Base-by-base conservation (phyloP, 2,113 vertebrate species). In the Amia ocellicauda region DNA sequence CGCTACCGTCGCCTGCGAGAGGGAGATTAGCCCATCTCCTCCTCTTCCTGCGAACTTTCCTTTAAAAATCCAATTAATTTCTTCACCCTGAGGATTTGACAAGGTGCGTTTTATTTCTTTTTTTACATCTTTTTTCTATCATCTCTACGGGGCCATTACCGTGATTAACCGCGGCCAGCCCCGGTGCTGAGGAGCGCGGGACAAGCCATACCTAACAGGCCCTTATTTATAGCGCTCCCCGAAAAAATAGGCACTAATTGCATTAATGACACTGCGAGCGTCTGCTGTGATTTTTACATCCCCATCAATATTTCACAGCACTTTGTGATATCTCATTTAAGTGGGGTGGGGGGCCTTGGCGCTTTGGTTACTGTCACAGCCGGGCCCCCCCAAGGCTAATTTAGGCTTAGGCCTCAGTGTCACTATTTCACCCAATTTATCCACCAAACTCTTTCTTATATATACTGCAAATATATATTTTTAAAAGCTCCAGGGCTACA, bases 21-120 rank as follows among this genome's bases (percentile, higher is more conserved):
- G 60, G 59, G 17, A 71, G 68, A 55, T 71, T 55, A 23, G 70
- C 69, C 58, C 64, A 45, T 64, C 72, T 58, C 49, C 69, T 68
- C 58, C 70, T 60, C 61, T 62, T 69, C 77, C 64, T 23, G 65
- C 69, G 69, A 73, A 73, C 70, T 69, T 70, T 63, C 67, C 73
- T 71, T 73, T 63, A 59, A 17, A 66, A 69, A 77, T 71, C 71
- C 63, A 71, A 72, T 75, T 72, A 70, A 75, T 74, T 66, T 69
- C 64, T 62, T 60, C 71, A n/a, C n/a, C 63, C 56, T n/a, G 62
- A 52, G 57, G 49, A 71, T 66, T 62, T 75, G 78, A 80, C 75
- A 77, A 63, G 73, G 69, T 56, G 43, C 58, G 54, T 52, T 63
- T 53, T 47, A 54, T 24, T 36, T 24, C 28, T 50, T 29, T 45